A percentile compares a stretch with the other conserved stretches of the same genome.
Evolutionary conservation across 2,888 invertebrate species (phyloP).

Genomic region (Drosophila leonis): DNA sequence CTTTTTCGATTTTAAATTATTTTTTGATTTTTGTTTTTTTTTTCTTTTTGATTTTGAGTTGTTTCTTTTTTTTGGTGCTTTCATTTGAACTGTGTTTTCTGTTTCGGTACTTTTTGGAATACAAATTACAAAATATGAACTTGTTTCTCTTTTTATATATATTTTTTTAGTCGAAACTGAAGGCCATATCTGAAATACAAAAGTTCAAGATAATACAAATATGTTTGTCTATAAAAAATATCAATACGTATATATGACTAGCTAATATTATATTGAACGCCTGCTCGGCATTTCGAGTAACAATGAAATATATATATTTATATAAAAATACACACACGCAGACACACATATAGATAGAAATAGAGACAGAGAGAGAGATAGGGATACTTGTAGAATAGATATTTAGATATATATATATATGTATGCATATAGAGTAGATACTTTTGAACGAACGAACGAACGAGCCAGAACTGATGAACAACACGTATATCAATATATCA

Average conservation of each 20-base stretch:
- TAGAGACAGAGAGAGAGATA: slow-evolving; percentile 18
- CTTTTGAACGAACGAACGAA: slow-evolving; percentile 64
- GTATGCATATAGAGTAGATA: slow-evolving; percentile 23
- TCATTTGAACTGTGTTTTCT: slow-evolving; percentile 69
- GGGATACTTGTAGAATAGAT: slow-evolving; percentile 10
- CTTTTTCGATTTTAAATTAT: slow-evolving; percentile 24
- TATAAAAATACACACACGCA: slow-evolving; percentile 32
- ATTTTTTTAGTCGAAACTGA: slow-evolving; percentile 85
- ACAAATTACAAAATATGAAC: slow-evolving; percentile 72
- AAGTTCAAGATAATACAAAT: slow-evolving; percentile 75
- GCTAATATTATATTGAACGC: slow-evolving; percentile 5
- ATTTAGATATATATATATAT: background rate
- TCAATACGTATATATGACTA: slow-evolving; percentile 30
- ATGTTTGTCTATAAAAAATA: slow-evolving; percentile 30
- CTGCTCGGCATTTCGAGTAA: slow-evolving; percentile 17
- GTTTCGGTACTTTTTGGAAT: slow-evolving; percentile 55
- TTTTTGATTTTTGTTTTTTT: slow-evolving; percentile 17
- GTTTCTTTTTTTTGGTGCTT: slow-evolving; percentile 38
- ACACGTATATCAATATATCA: slow-evolving; percentile 64
- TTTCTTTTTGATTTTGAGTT: slow-evolving; percentile 31
- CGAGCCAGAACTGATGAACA: slow-evolving; percentile 76
- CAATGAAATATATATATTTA: slow-evolving; percentile 25
- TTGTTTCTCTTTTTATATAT: slow-evolving; percentile 23
- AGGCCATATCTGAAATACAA: slow-evolving; percentile 85
- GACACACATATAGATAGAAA: slow-evolving; percentile 28